phyloP scores from a whole-genome alignment of 1,140 invertebrate species.

The Agrypnia vestita region DNA sequence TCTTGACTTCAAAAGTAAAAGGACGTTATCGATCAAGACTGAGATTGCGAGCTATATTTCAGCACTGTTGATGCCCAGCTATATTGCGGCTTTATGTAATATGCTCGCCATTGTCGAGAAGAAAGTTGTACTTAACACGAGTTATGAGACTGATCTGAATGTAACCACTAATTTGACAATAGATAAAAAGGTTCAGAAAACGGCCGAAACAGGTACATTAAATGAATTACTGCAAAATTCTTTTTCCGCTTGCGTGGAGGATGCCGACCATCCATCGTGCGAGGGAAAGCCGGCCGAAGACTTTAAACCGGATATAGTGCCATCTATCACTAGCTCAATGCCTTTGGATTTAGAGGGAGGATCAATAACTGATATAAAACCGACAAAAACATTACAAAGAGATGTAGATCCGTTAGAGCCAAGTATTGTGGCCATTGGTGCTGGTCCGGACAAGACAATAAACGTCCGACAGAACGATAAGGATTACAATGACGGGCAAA shows the following conservation, averaged over 20 bases:
- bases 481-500: conserved; percentile 10
- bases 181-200: conserved; percentile 62
- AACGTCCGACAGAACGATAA: conserved; percentile 29
- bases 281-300: conserved; percentile 40
- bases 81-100: conserved; percentile 85
- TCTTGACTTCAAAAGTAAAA: conserved; percentile 75
- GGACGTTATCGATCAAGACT: conserved; percentile 68
- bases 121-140: conserved; percentile 79
- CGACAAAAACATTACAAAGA: conserved; percentile 64
- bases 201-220: conserved; percentile 25
- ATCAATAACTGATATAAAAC: conserved; percentile 63
- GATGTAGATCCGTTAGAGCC: conserved; percentile 51
- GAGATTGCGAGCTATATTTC: conserved; percentile 73
- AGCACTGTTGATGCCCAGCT: conserved; percentile 77
- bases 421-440: conserved; percentile 48
- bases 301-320: conserved; percentile 25
- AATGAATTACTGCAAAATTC: conserved; percentile 54
- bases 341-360: conserved; percentile 38
- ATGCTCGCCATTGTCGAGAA: conserved; percentile 78
- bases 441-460: conserved; percentile 27
- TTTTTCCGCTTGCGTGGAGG: conserved; percentile 48
- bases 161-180: conserved; percentile 71
- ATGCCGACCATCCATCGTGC: conserved; percentile 43
- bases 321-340: conserved; percentile 41
- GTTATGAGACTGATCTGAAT: conserved; percentile 71